A percentile compares a stretch with the other conserved stretches of the same genome.
Conservation (phyloP, 2,888 invertebrate genomes). For the Rotaria macrura region DNA sequence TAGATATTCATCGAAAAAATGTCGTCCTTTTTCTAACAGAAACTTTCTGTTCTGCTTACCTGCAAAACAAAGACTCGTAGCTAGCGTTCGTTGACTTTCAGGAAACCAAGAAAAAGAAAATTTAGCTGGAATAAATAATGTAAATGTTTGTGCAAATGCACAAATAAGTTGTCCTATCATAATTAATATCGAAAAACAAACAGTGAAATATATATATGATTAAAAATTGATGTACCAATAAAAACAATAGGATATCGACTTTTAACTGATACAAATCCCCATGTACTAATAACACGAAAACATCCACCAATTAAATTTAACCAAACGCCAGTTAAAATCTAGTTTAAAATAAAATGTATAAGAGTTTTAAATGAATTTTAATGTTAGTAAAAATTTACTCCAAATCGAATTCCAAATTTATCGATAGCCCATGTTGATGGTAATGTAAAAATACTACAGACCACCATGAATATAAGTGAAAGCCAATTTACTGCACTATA, state of each 20-base stretch:
- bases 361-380: too few species aligned
- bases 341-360: too few species aligned
- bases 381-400: constrained; percentile 41
- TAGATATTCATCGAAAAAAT: too few species aligned
- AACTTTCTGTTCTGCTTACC: background rate
- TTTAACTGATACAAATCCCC: background rate
- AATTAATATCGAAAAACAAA: background rate
- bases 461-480: constrained; percentile 49
- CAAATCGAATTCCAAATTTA: constrained; percentile 48
- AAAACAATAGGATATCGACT: background rate
- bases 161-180: constrained; percentile 51
- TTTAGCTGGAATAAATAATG: constrained; percentile 53
- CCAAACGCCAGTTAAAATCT: background rate
- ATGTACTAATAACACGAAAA: background rate
- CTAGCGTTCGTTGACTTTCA: constrained; percentile 50
- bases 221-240: background rate
- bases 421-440: constrained; percentile 51
- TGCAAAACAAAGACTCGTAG: constrained; percentile 48
- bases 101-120: constrained; percentile 53
- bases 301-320: constrained; percentile 27
- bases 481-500: constrained; percentile 48
- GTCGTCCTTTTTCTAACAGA: too few species aligned
- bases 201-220: too few species aligned
- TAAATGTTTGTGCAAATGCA: constrained; percentile 53
- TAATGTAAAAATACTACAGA: constrained; percentile 50